Conservation (phyloP, 2,888 invertebrate species). For the Muscina levida region DNA sequence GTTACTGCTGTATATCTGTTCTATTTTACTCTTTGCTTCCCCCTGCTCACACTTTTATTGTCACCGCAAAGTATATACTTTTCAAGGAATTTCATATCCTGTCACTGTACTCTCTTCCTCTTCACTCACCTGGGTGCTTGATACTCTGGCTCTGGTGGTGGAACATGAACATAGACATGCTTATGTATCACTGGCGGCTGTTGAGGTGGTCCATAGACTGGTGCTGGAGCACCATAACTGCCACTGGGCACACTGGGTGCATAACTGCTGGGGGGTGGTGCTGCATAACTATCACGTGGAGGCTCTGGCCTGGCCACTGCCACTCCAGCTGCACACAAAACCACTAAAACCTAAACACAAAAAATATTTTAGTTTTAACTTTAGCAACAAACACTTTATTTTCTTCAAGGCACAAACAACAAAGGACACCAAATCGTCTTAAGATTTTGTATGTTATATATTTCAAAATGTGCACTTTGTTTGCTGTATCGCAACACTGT, state of each 20-base stretch:
- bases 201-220: conserved; percentile 86
- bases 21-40: too few species aligned
- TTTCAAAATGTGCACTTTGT: conserved; percentile 14
- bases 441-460: not conserved
- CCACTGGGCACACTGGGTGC: conserved; percentile 80
- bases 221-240: conserved; percentile 82
- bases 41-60: too few species aligned
- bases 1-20: too few species aligned
- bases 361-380: too few species aligned
- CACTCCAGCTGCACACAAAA: conserved; percentile 73
- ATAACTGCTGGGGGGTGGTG: conserved; percentile 73
- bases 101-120: too few species aligned
- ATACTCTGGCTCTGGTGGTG: conserved; percentile 91
- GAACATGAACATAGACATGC: conserved; percentile 94
- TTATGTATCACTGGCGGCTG: conserved; percentile 91
- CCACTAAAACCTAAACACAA: conserved; percentile 73
- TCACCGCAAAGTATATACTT: too few species aligned
- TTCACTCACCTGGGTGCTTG: conserved; percentile 83
- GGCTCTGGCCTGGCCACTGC: conserved; percentile 78
- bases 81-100: too few species aligned
- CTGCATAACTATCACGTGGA: conserved; percentile 77
- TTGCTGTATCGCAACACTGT: not conserved
- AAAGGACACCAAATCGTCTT: not conserved
- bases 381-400: conserved; percentile 31
- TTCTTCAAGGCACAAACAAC: not conserved